Evolutionary conservation across 1,140 invertebrate species (phyloP), one percentile per base, ranked within the genome.

Genomic region (Batillaria attramentaria): DNA sequence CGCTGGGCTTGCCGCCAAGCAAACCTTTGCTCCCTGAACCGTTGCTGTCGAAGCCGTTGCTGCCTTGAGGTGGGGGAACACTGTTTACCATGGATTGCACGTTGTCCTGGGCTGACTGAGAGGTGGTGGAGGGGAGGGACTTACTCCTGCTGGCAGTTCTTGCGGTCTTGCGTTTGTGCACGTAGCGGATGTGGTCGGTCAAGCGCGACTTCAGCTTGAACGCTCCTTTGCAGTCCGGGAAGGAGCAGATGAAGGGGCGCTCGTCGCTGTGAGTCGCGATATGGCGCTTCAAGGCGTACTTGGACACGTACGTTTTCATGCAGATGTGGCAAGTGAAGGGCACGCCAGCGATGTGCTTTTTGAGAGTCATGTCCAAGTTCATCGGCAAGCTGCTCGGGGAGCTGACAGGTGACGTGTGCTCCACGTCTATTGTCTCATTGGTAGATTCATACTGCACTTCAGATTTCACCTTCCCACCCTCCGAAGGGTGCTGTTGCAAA

Each of bases 221-320:
- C 24, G 73, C 69, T 39, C 75, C 75, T 5, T 43, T 41, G 72
- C 84, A 84, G 28, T 66, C 72, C 62, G 75, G 60, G 72, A 79
- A 35, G 3, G 18, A 24, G 73, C 84, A 84, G n/a, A 50, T 65
- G 79, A 74, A 83, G 24, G 72, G 79, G 33, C 80, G 54, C 1
- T 65, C 54, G 39, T 78, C 68, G 41, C 42, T 74, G 60, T 83
- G 82, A 31, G 77, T 83, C 42, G 73, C 72, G 16, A 50, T 24
- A 78, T 85, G 84, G 28, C 84, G 68, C 54, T 83, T 81, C 24
- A 85, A 69, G 20, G 70, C 74, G 50, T 68, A 57, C 28, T 75
- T 70, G 33, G 82, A 79, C 35, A 72, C 33, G 66, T 81, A 83
- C 2, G 41, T 66, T 72, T 83, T 83, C 3, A 72, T 46, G 79